Evolutionary conservation across 2,113 vertebrate genomes (phyloP).

Genomic region (Saguinus midas): DNA sequence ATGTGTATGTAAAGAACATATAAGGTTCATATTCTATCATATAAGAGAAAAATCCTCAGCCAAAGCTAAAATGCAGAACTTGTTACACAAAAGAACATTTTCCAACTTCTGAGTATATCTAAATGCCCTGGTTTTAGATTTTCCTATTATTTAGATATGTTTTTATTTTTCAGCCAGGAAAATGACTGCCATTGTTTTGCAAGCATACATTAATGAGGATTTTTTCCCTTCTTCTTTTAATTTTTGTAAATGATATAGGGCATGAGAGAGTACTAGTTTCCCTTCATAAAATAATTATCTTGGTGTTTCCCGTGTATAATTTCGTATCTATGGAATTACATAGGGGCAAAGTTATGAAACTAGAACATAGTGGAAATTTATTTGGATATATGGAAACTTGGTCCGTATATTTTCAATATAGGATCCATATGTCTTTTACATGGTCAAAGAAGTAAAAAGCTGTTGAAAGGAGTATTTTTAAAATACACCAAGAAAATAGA

Average conservation of each 20-base stretch:
- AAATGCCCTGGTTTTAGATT: neutral
- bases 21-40: neutral
- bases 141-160: neutral
- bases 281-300: conserved; percentile 35
- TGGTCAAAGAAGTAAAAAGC: neutral
- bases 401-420: neutral
- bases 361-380: neutral
- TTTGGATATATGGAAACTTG: neutral
- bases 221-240: neutral
- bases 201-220: too few species aligned
- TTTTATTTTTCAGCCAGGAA: conserved; percentile 42
- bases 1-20: neutral
- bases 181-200: too few species aligned
- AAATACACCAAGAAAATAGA: neutral
- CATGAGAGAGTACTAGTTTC: conserved; percentile 12
- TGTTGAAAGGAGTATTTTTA: neutral
- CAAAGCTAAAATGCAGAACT: neutral
- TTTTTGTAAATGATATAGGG: conserved; percentile 13
- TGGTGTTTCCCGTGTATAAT: neutral
- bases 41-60: neutral
- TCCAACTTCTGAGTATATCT: neutral
- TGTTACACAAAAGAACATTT: neutral
- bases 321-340: neutral
- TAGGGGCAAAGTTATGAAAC: neutral
- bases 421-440: neutral